Percentiles rank a stretch among this genome's conserved stretches.
These are phyloP conservation scores for Rhinophrynus dorsalis DNA, from an alignment of 2,797 vertebrate genomes.

Conservation along the genomic window DNA sequence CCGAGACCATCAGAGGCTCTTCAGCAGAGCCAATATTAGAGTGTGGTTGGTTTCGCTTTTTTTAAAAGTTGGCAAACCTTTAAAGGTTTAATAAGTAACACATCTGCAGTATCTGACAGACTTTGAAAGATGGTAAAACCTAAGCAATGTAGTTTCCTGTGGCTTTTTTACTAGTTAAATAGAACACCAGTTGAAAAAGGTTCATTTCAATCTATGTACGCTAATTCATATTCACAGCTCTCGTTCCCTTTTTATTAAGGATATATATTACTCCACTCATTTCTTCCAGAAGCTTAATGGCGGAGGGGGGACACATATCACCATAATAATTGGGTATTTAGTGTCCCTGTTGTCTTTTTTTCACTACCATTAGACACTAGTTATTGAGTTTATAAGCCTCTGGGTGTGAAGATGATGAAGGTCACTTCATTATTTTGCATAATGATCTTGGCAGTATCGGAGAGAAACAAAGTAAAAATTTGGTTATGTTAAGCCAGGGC, in stretches of 20 bases:
- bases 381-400: constrained; percentile 4
- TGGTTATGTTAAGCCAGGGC: too few relatives aligned
- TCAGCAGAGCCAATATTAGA: too few relatives aligned
- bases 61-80: too few relatives aligned
- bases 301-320: neutral
- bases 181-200: neutral
- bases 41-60: too few relatives aligned
- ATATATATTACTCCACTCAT: constrained; percentile 3
- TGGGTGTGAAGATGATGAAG: neutral
- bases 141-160: neutral
- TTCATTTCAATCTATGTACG: neutral
- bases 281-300: neutral
- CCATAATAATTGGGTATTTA: constrained; percentile 8
- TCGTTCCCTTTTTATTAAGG: neutral
- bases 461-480: too few relatives aligned
- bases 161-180: constrained; percentile 2
- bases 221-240: constrained; percentile 4
- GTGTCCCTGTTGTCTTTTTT: constrained; percentile 13
- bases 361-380: constrained; percentile 7
- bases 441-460: too few relatives aligned
- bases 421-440: constrained; percentile 1
- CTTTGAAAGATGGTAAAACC: neutral
- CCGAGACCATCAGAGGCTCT: too few relatives aligned
- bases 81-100: neutral
- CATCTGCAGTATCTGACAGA: neutral